Base-by-base conservation (phyloP, 2,888 invertebrate species). In the Xestobium rufovillosum region DNA sequence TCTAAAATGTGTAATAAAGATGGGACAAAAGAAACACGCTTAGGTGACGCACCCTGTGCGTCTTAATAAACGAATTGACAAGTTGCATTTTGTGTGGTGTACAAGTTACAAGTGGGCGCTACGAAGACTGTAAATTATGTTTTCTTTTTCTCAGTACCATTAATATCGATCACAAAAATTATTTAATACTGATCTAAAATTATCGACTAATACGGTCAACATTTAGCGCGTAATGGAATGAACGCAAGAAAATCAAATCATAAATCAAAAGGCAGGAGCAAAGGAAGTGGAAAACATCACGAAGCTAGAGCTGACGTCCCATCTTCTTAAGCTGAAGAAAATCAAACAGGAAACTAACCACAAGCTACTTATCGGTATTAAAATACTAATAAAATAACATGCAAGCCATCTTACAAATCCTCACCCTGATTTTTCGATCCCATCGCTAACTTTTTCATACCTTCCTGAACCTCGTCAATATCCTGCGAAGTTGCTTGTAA, bases 381-480 rank as follows among this genome's bases (percentile, higher is more conserved):
- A 10, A 31, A 31, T 11, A 10, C 31, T 9, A 9, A 23, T n/a
- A 23, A 23, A 23, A 27, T 10, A 8, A 27, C 23, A 19, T 19
- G n/a, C n/a, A 19, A n/a, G 6, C 6, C 23, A 19, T 19, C 6
- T n/a, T 8, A 8, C 6, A 19, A 19, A 8, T 6, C 23, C 71
- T 73, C 61, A 70, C 73, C 71, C 64, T 68, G 66, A 36, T 65
- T 52, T 55, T 66, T 67, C 45, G 70, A 62, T 52, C 68, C 67
- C 56, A 71, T 62, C 36, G 75, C 78, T 48, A 85, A 70, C 63
- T 78, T 78, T 65, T 79, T 75, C 77, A 85, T 81, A 55, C 81
- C 82, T 57, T 82, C 79, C 56, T 78, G 76, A 43, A 81, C 81
- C 65, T 84, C 81, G 56, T 77, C 77, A 57, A 81, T 68, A 59